phyloP scores from a whole-genome alignment of 2,888 invertebrate species.

The Idaea straminata region DNA sequence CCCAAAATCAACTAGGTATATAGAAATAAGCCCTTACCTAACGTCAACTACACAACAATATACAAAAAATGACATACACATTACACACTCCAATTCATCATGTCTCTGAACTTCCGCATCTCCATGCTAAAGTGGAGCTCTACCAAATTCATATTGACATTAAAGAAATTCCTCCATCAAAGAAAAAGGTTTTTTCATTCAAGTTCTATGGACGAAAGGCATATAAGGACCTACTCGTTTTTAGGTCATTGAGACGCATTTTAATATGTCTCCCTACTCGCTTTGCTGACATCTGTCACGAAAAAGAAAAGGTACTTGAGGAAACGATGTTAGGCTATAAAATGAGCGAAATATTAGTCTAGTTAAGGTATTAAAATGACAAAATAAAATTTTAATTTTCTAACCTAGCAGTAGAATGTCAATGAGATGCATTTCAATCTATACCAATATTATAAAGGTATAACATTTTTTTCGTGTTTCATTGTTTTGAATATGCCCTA shows the following conservation, averaged over 20 bases:
- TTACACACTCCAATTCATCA: not conserved
- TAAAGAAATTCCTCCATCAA: constrained; percentile 25
- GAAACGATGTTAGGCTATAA: constrained; percentile 32
- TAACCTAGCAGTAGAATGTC: not conserved
- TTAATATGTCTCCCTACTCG: constrained; percentile 56
- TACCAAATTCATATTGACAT: constrained; percentile 19
- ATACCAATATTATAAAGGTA: too few species aligned
- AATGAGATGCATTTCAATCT: too few species aligned
- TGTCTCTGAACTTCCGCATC: not conserved
- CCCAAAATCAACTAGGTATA: not conserved
- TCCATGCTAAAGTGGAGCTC: constrained; percentile 4
- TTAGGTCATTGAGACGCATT: constrained; percentile 58
- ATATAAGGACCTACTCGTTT: constrained; percentile 21
- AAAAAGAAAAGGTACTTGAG: constrained; percentile 49
- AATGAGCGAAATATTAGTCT: constrained; percentile 21
- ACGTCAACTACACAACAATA: constrained; percentile 3
- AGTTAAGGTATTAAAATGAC: not conserved
- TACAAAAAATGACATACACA: not conserved
- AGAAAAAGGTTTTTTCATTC: constrained; percentile 22
- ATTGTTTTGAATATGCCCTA: too few species aligned
- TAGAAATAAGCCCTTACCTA: constrained; percentile 1
- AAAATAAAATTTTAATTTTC: not conserved
- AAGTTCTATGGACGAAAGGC: constrained; percentile 22
- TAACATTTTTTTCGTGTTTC: too few species aligned
- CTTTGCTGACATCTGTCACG: constrained; percentile 59